Evolutionary conservation across 2,888 invertebrate genomes (phyloP).

Genomic region (Rhorus exstirpatorius): DNA sequence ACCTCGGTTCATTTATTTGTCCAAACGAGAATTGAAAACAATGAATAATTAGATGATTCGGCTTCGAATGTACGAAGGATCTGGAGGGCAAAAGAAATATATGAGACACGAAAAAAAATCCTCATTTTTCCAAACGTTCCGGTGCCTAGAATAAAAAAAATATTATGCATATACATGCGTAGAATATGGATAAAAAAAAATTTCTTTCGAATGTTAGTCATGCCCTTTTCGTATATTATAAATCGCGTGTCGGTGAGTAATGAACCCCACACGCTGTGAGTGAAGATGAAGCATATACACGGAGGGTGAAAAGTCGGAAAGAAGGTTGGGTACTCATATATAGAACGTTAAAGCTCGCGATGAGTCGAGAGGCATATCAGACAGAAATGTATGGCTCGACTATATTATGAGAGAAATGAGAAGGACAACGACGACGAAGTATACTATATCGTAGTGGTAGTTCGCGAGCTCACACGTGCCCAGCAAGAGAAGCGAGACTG

Average conservation of each 20-base stretch:
- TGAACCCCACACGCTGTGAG: conserved; percentile 72
- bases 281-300: conserved; percentile 69
- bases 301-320: conserved; percentile 35
- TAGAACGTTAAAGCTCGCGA: conserved; percentile 22
- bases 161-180: neutral
- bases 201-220: conserved; percentile 25
- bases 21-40: neutral
- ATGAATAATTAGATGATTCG: neutral
- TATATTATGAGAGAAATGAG: conserved; percentile 53
- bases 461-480: conserved; percentile 35
- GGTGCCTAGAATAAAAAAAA: neutral
- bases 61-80: neutral
- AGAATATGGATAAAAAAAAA: conserved; percentile 5
- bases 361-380: neutral
- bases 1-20: conserved; percentile 9
- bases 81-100: neutral
- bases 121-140: conserved; percentile 22
- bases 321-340: neutral
- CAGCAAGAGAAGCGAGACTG: conserved; percentile 45
- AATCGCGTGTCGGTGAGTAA: conserved; percentile 76
- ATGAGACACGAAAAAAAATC: neutral
- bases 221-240: conserved; percentile 63
- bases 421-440: conserved; percentile 20
- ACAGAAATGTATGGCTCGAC: conserved; percentile 38
- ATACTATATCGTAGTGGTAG: conserved; percentile 30